Conservation (phyloP, 2,113 vertebrate genomes). For the Ia io region DNA sequence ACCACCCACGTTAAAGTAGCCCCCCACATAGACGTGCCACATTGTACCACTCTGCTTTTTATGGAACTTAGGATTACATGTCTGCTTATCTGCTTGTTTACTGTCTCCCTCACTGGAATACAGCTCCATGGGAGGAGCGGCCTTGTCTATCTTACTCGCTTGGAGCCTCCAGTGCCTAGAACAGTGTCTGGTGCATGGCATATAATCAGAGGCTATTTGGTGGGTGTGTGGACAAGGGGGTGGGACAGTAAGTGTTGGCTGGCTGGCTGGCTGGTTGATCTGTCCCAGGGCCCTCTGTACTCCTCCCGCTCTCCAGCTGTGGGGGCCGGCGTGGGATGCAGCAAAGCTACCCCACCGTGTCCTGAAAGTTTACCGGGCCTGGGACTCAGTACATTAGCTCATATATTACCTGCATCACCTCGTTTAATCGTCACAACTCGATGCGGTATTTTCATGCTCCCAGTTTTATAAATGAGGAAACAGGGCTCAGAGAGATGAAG, state of each 20-base stretch:
- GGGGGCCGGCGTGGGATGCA: too few relatives aligned
- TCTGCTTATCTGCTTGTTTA: not conserved
- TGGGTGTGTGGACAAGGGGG: not conserved
- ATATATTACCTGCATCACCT: accelerated
- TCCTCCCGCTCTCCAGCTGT: not conserved
- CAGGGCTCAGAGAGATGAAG: not conserved
- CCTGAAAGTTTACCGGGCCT: not conserved
- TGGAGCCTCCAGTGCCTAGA: not conserved
- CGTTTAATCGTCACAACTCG: not conserved
- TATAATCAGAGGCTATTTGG: not conserved
- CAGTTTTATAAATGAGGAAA: not conserved
- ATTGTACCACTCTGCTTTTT: not conserved
- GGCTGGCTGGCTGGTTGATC: not conserved
- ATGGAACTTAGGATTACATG: not conserved
- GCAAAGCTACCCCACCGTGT: not conserved
- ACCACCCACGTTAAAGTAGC: not conserved
- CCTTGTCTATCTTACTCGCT: not conserved
- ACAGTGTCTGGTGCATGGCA: not conserved
- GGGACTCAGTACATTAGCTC: not conserved
- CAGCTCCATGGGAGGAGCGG: not conserved
- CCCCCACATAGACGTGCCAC: accelerated
- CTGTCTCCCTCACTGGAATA: not conserved
- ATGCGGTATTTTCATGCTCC: not conserved
- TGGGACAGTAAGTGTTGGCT: not conserved
- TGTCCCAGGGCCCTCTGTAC: not conserved